Evolutionary conservation across 1,140 invertebrate genomes (phyloP), one percentile per base, ranked within the genome.

Genomic region (Drosophila mayri): DNA sequence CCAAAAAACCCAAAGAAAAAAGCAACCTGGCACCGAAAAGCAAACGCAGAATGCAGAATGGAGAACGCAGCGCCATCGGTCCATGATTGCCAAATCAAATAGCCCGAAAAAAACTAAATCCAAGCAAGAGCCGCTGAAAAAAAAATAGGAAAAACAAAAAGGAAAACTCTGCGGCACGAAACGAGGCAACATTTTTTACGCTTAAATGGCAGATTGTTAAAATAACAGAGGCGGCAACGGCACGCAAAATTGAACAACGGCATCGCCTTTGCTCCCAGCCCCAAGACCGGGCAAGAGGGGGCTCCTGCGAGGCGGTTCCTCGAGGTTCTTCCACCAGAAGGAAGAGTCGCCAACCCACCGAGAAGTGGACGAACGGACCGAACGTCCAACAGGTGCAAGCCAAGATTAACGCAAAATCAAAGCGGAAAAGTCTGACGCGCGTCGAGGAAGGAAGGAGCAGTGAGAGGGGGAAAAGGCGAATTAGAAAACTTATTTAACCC

Each of bases 161-260:
- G 67, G 57, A 88, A 88, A 90, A 90, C 85, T 78, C 76, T 83
- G 80, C 85, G 85, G 86, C 85, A 90, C 81, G 85, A 90, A 90
- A 90, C 85, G 78, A 88, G 85, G 85, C 85, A 90, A 90, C 85
- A 90, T 90, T 90, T 90, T 90, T 90, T 90, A 90, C 85, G 85
- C 85, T 90, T 90, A 90, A 90, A 90, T 90, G 85, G 85, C 85
- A 90, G 85, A 90, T 90, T 90, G 85, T 90, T 90, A 90, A 90
- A 90, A 90, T 90, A 90, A 90, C 85, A 90, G 85, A 90, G 85
- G 85, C 85, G 85, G 85, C 85, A 90, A 86, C 84, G 84, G 84
- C 84, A 87, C 85, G 85, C 81, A 90, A 90, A 90, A 90, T 90
- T 90, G 85, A 90, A 90, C 81, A 90, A 90, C 85, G 85, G 84